Conservation (phyloP, 2,113 vertebrate species). For the Herpetotheres cachinnans region DNA sequence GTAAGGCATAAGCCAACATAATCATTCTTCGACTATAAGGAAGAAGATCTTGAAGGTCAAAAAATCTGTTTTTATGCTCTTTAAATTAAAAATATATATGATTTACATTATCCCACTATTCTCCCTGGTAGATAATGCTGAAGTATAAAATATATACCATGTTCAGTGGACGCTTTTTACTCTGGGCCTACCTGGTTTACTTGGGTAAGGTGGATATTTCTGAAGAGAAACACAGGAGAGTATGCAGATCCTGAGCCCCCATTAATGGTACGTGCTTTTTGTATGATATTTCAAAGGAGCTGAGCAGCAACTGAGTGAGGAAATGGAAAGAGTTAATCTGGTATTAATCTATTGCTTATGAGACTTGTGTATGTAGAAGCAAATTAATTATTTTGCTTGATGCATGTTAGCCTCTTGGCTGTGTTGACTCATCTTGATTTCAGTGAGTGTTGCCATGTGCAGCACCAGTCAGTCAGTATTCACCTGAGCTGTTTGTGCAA, state of each 20-base stretch:
- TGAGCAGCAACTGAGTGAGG: background rate
- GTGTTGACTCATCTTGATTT: background rate
- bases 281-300: background rate
- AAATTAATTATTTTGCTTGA: background rate
- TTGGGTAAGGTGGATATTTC: background rate
- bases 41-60: background rate
- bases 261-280: background rate
- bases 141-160: background rate
- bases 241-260: background rate
- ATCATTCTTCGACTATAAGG: background rate
- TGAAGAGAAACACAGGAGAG: background rate
- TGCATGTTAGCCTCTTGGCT: background rate
- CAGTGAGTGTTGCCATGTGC: background rate
- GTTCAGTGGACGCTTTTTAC: background rate
- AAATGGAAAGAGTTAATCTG: background rate
- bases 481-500: background rate
- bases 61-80: background rate
- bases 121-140: background rate
- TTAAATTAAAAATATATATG: background rate
- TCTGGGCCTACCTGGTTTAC: background rate
- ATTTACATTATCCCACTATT: background rate
- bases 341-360: background rate
- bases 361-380: background rate
- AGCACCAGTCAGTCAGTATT: background rate
- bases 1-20: background rate